Evolutionary conservation across 2,113 vertebrate genomes (phyloP).

Genomic region (Rhabdomys dilectus): DNA sequence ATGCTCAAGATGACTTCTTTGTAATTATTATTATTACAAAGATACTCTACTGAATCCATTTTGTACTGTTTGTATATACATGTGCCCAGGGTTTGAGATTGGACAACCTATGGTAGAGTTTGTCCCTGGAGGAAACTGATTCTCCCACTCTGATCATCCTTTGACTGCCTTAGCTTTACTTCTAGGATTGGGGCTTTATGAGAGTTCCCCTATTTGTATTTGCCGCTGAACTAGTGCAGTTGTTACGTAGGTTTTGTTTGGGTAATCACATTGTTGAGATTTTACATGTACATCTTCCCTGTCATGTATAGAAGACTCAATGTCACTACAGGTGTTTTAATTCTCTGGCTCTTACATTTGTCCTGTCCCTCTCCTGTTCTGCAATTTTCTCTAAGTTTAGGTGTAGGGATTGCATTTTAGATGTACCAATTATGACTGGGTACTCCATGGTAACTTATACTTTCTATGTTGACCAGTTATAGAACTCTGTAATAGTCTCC

Average conservation of each 20-base stretch:
- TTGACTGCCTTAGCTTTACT: background rate
- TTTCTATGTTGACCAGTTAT: background rate
- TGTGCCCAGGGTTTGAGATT: background rate
- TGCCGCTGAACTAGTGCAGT: background rate
- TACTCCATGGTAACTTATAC: background rate
- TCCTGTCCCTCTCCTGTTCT: background rate
- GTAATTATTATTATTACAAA: background rate
- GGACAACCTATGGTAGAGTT: background rate
- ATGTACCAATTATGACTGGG: background rate
- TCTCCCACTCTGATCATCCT: background rate
- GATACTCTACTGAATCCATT: background rate
- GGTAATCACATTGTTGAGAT: background rate
- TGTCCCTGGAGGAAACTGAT: background rate
- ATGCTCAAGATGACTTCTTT: background rate
- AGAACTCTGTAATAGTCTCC: background rate
- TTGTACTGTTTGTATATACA: background rate
- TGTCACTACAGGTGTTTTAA: background rate
- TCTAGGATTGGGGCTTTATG: background rate
- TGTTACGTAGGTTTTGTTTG: no score
- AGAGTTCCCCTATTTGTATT: background rate
- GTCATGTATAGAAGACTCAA: background rate
- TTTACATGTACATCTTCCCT: background rate
- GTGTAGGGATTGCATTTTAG: background rate
- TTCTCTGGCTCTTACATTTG: background rate
- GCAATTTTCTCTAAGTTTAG: background rate